phyloP scores from a whole-genome alignment of 1,140 invertebrate species.

The Lepeophtheirus salmonis region DNA sequence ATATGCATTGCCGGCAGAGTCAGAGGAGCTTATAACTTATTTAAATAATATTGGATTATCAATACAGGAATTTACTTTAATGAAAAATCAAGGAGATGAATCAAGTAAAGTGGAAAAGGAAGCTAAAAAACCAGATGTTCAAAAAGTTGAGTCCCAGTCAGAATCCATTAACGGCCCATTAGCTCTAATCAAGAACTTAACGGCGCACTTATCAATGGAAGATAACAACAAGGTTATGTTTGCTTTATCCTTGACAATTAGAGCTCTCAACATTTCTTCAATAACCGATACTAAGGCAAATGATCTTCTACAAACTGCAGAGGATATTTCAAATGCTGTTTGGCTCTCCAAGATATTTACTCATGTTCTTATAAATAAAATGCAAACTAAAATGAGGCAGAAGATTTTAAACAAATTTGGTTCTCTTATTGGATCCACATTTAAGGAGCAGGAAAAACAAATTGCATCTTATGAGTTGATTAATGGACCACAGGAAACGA shows the following conservation, averaged over 20 bases:
- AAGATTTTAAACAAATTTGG: not conserved
- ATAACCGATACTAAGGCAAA: too few species aligned
- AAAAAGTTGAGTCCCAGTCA: not conserved
- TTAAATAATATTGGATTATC: not conserved
- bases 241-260: not conserved
- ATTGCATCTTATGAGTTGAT: not conserved
- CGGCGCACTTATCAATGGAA: not conserved
- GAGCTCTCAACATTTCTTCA: not conserved
- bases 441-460: not conserved
- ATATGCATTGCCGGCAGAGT: not conserved
- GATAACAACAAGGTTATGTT: not conserved
- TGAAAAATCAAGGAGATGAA: too few species aligned
- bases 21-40: not conserved
- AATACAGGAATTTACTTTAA: not conserved
- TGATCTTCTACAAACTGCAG: not conserved
- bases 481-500: not conserved
- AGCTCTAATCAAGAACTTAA: not conserved
- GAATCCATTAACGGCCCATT: not conserved
- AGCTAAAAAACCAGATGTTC: not conserved
- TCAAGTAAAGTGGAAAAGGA: not conserved
- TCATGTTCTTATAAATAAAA: not conserved
- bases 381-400: not conserved
- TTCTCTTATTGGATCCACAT: not conserved
- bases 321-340: not conserved
- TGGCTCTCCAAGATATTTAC: not conserved